Base-by-base conservation (phyloP, 2,113 vertebrate species). In the Tetrao urogallus region DNA sequence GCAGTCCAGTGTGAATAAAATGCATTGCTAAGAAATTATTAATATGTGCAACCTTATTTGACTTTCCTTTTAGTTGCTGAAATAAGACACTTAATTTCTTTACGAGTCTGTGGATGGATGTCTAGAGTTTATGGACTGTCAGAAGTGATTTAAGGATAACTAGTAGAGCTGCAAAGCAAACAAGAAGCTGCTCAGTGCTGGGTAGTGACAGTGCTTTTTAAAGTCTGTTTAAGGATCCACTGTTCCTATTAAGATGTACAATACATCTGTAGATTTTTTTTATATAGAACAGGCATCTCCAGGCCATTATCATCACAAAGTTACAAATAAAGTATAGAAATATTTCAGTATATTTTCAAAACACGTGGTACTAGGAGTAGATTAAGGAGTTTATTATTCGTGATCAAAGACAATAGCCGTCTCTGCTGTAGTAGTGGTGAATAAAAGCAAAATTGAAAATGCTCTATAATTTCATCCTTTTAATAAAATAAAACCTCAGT, bases 31-130 rank as follows among this genome's bases (percentile, higher is more conserved):
- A 86, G 36, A 63, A 77, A 38, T 42, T 8, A 48, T 27, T 48
- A 65, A 22, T 16, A 1, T 17, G n/a, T 43, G 42, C 34, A 56
- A 34, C 65, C 45, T 91, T 42, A 32, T 58, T 27, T 82, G 82
- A 73, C 75, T 80, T 82, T 52, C n/a, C 81, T 90, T 95, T 95
- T 60, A 96, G 67, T 69, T 94, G 79, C 73, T 91, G 94, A 95
- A 94, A 88, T 42, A 90, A 92, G 87, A 93, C 34, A 92, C 28
- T 32, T 4, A 8, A 71, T 85, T 90, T 92, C 89, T 86, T 72
- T 91, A 8, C 94, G 58, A 65, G 38, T 50, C 79, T 69, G 32
- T 14, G 25, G 27, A 50, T 94, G 28, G 65, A 81, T 67, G 63
- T 81, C 58, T 83, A 27, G 32, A 48, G 19, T 76, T 90, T 60